phyloP scores from a whole-genome alignment of 2,888 invertebrate genomes.

The Sesia bembeciformis region DNA sequence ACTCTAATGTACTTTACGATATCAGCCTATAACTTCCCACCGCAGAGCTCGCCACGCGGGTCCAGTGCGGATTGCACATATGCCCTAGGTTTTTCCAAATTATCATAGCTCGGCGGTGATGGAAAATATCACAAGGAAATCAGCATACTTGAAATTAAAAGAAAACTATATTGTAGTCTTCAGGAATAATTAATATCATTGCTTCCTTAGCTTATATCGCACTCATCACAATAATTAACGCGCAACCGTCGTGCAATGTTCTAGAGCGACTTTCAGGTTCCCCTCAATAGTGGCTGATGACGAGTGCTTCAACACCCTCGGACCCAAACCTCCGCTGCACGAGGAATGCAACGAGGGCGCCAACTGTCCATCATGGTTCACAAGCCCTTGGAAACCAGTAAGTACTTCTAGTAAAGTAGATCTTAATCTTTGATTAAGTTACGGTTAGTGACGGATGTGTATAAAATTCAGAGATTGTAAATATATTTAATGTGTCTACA shows the following conservation, averaged over 20 bases:
- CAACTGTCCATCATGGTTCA: slow-evolving; percentile 89
- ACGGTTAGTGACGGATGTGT: no score
- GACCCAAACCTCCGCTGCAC: slow-evolving; percentile 79
- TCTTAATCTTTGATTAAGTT: no score
- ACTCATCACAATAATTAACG: neutral
- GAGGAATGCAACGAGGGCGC: slow-evolving; percentile 85
- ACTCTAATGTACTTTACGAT: no score
- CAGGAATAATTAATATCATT: neutral
- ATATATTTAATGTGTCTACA: no score
- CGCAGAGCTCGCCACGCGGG: no score
- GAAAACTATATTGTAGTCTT: neutral
- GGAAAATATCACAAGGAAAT: no score
- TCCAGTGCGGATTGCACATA: no score
- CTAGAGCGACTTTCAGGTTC: slow-evolving; percentile 41
- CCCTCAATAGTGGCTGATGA: slow-evolving; percentile 82
- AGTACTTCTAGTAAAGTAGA: slow-evolving; percentile 23
- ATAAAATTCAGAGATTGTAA: no score
- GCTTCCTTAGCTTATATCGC: neutral
- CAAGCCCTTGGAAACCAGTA: slow-evolving; percentile 93
- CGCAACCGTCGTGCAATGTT: slow-evolving; percentile 1
- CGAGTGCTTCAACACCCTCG: slow-evolving; percentile 79
- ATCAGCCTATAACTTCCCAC: no score
- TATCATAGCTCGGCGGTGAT: no score
- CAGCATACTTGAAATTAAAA: neutral
- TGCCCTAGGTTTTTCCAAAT: no score